Evolutionary conservation across 2,113 vertebrate species (phyloP).

Genomic region (Nothoprocta perdicaria): DNA sequence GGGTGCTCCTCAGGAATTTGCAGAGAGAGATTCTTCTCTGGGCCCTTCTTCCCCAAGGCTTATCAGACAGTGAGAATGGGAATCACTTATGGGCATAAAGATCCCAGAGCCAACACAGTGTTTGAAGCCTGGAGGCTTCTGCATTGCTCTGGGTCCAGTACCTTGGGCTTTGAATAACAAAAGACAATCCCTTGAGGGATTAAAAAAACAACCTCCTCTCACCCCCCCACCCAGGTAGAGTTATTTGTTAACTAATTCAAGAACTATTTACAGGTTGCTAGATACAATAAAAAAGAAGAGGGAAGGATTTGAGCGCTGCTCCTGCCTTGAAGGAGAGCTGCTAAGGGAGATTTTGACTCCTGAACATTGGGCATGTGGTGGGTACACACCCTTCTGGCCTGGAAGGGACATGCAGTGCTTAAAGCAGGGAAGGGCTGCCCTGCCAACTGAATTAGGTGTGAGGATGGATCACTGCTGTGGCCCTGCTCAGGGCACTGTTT

Average conservation of each 20-base stretch:
- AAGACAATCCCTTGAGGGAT: conserved; percentile 18
- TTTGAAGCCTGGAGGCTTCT: conserved; percentile 40
- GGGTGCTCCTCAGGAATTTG: neutral
- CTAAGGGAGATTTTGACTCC: neutral
- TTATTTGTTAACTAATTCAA: conserved; percentile 21
- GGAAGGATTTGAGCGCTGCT: neutral
- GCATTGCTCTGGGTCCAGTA: conserved; percentile 35
- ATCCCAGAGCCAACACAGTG: neutral
- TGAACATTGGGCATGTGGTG: accelerated
- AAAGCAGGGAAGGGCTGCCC: neutral
- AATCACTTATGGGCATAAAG: neutral
- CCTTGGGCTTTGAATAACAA: conserved; percentile 42
- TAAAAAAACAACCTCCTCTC: neutral
- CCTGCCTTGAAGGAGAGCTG: neutral
- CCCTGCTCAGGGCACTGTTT: neutral
- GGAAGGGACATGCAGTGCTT: neutral
- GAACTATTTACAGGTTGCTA: neutral
- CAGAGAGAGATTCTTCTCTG: conserved; percentile 37
- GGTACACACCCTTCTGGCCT: neutral
- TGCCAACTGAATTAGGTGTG: neutral
- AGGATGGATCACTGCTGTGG: neutral
- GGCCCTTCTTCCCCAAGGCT: conserved; percentile 18
- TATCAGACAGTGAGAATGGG: conserved; percentile 22
- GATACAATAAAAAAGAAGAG: neutral
- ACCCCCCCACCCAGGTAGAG: neutral